phyloP scores from a whole-genome alignment of 2,797 vertebrate genomes.

The Sphenopsis melanotis region DNA sequence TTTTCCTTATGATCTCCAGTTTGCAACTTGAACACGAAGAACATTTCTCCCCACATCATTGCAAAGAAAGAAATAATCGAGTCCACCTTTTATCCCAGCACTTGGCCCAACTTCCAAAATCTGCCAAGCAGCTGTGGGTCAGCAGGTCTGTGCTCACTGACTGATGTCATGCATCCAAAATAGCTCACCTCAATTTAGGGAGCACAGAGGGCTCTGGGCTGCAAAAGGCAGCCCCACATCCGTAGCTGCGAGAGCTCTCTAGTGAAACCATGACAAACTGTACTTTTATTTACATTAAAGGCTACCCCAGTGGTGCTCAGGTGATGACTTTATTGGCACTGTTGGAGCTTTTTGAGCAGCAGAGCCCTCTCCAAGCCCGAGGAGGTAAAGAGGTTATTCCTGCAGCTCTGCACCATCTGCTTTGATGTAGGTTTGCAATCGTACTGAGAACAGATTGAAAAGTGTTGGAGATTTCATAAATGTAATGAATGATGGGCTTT shows the following conservation, averaged over 20 bases:
- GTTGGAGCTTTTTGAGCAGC: not conserved
- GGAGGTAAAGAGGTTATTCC: not conserved
- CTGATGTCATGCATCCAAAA: not conserved
- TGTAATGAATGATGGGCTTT: not conserved
- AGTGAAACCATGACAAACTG: not conserved
- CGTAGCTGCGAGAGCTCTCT: not conserved
- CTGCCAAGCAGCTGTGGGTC: not conserved
- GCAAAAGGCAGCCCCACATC: not conserved
- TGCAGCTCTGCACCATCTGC: not conserved
- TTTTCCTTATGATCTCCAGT: not conserved
- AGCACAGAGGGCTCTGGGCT: not conserved
- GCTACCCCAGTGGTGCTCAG: not conserved
- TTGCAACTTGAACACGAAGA: not conserved
- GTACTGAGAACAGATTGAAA: not conserved
- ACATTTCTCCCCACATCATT: not conserved
- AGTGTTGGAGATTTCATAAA: not conserved
- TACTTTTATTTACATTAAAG: constrained; percentile 13
- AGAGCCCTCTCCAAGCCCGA: not conserved
- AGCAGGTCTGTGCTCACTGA: not conserved
- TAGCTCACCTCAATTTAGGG: not conserved
- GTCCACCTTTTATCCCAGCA: not conserved
- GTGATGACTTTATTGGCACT: not conserved
- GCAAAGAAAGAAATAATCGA: not conserved
- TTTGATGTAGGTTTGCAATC: constrained; percentile 23
- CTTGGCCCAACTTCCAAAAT: not conserved